Evolutionary conservation across 64 coral and sea anemone species (phyloP).

Genomic region (Pocillopora verrucosa): DNA sequence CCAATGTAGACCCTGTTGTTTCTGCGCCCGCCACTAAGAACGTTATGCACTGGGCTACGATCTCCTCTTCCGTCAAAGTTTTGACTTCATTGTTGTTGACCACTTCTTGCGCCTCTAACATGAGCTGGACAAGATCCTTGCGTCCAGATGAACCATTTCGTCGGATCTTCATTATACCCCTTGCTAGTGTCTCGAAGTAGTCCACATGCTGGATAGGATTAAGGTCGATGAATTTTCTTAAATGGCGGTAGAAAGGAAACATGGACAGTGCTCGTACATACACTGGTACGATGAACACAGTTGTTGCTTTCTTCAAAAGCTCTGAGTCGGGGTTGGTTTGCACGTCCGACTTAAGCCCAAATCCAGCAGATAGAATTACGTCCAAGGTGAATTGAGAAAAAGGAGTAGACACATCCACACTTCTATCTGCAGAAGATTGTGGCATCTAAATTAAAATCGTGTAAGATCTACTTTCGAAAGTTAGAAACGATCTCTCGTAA

Average conservation of each 20-base stretch:
- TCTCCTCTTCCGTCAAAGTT: conserved; percentile 14
- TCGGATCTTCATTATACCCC: not conserved
- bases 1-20: conserved; percentile 23
- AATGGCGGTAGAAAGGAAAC: not conserved
- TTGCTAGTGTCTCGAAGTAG: conserved; percentile 5
- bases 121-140: conserved; percentile 29
- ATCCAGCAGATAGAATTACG: conserved; percentile 13
- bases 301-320: conserved; percentile 21
- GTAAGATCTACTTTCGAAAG: too few species aligned
- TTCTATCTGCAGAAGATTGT: not conserved
- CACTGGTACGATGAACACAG: not conserved
- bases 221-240: conserved; percentile 12
- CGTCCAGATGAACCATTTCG: not conserved
- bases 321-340: conserved; percentile 20
- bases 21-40: conserved; percentile 40
- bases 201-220: not conserved
- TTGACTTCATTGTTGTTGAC: not conserved
- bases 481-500: too few species aligned
- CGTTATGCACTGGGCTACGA: conserved; percentile 17
- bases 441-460: too few species aligned
- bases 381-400: conserved; percentile 17
- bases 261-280: not conserved
- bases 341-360: conserved; percentile 14
- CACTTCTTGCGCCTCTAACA: conserved; percentile 1
- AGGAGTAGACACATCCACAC: conserved; percentile 6